Percentiles rank a stretch among this genome's conserved stretches.
These are phyloP conservation scores for Columbina picui DNA, from an alignment of 2,113 vertebrate genomes.

Conservation along the genomic window DNA sequence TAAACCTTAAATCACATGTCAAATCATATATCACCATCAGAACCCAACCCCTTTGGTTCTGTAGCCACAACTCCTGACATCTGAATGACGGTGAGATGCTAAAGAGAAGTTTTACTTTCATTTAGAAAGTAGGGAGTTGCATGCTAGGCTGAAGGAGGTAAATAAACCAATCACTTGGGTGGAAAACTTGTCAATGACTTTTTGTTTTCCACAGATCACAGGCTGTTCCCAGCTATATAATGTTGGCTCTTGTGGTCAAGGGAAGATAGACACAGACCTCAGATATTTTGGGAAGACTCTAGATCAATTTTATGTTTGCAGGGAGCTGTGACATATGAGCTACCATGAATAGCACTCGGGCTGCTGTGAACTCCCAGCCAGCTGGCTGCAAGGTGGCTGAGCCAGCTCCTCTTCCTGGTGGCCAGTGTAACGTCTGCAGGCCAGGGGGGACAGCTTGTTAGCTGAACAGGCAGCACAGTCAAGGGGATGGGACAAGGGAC, in stretches of 20 bases:
- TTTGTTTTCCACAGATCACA: constrained; percentile 29
- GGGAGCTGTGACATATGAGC: constrained; percentile 4
- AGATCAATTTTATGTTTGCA: constrained; percentile 35
- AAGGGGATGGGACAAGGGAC: neutral
- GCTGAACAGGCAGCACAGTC: neutral
- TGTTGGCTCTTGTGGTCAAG: neutral
- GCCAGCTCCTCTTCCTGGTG: neutral
- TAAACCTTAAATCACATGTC: neutral
- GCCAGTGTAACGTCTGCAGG: fast-evolving
- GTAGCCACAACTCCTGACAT: neutral
- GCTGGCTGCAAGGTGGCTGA: neutral
- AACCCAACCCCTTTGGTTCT: neutral
- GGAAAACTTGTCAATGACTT: constrained; percentile 4
- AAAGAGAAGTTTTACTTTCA: neutral
- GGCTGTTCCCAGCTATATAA: neutral
- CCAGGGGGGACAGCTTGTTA: fast-evolving
- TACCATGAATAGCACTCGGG: neutral
- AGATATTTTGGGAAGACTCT: constrained; percentile 8
- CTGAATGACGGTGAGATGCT: neutral
- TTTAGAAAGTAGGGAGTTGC: neutral
- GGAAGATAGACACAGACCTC: neutral
- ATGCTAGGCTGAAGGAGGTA: neutral
- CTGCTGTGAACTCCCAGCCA: constrained; percentile 45
- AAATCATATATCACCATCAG: neutral
- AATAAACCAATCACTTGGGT: neutral